Conservation (phyloP, 2,113 vertebrate species). For the Athene cunicularia region DNA sequence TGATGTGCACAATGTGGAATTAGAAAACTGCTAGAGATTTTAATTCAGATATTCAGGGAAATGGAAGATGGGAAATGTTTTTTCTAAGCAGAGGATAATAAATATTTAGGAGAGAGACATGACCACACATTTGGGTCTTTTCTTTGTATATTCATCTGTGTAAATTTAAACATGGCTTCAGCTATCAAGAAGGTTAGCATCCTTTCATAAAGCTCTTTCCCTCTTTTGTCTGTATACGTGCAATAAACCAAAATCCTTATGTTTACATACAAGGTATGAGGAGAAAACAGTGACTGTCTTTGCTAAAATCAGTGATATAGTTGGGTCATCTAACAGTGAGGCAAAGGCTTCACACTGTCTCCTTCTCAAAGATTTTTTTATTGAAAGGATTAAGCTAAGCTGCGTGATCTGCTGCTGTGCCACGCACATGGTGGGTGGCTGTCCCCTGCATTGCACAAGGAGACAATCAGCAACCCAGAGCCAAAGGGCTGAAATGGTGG, state of each 20-base stretch:
- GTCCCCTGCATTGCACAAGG: not conserved
- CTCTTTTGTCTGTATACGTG: not conserved
- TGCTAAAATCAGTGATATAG: not conserved
- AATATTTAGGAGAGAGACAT: not conserved
- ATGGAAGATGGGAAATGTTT: not conserved
- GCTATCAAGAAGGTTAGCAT: not conserved
- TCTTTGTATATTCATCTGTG: not conserved
- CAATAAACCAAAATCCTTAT: not conserved
- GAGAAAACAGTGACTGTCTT: not conserved
- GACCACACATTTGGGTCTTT: not conserved
- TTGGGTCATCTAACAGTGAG: not conserved
- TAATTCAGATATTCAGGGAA: not conserved
- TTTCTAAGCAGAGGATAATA: not conserved
- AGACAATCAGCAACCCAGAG: not conserved
- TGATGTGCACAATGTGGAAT: not conserved
- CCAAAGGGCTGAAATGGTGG: not conserved
- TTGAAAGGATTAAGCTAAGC: not conserved
- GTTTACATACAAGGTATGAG: not conserved
- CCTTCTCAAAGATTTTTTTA: not conserved
- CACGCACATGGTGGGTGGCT: not conserved
- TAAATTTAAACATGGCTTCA: not conserved
- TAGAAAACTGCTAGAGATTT: not conserved
- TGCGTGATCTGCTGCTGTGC: not conserved
- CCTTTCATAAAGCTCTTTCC: not conserved
- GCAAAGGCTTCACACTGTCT: not conserved